These are phyloP conservation scores for Chunga burmeisteri DNA, from an alignment of 2,113 vertebrate species.

Conservation along the genomic window DNA sequence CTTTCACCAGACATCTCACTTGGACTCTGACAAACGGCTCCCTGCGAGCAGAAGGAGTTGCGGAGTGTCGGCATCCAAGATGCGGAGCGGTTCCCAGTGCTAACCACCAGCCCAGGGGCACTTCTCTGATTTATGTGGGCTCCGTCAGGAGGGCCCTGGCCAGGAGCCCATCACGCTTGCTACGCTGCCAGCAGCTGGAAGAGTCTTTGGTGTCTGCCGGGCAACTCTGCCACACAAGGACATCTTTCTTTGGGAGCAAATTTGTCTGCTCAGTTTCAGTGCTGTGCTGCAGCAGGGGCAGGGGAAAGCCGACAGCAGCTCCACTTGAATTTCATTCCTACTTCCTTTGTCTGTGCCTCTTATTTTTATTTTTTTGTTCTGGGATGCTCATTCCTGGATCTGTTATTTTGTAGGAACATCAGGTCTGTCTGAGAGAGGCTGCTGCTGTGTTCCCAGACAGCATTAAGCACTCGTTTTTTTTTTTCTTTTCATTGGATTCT, in stretches of 20 bases:
- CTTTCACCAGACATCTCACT: neutral
- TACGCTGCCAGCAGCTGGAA: neutral
- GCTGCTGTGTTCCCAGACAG: neutral
- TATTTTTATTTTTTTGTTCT: neutral
- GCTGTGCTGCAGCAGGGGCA: neutral
- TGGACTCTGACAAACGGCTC: neutral
- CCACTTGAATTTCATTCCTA: neutral
- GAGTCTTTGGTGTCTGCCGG: neutral
- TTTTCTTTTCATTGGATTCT: neutral
- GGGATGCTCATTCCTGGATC: neutral
- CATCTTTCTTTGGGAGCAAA: neutral
- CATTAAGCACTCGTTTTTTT: neutral
- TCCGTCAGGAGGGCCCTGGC: neutral
- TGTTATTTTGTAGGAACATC: neutral
- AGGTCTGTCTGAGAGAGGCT: neutral
- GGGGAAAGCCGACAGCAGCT: neutral
- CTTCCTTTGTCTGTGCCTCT: neutral
- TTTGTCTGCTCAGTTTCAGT: neutral
- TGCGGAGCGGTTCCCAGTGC: neutral
- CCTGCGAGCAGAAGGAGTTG: neutral
- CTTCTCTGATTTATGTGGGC: neutral
- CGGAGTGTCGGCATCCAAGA: neutral
- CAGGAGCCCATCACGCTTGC: neutral
- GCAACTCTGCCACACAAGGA: neutral
- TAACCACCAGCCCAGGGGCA: neutral